Base-by-base conservation (phyloP, 2,113 vertebrate genomes). In the Osmerus mordax region DNA sequence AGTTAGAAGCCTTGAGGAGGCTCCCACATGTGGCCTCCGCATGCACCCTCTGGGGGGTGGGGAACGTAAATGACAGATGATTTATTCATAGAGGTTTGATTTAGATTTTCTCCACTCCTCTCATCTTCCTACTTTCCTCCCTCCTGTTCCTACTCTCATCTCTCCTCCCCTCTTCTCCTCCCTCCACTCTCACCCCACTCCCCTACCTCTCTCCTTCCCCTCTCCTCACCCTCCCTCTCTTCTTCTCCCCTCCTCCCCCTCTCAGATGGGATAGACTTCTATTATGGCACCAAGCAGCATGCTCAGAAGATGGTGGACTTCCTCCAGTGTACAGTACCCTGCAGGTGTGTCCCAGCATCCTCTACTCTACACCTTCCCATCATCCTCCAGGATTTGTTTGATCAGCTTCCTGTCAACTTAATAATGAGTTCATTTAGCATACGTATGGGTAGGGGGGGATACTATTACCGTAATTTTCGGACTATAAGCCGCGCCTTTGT, bases 221-320 rank as follows among this genome's bases (percentile, higher is more conserved):
- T 36, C 32, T 7, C 7, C 32, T 3, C 32, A 4, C 32, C 32
- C 32, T 36, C 32, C 32, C 32, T 36, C 32, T 7, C 32, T 36
- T 36, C 32, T 36, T 7, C 32, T 36, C 32, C 5, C 32, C 32
- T 36, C 32, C 2, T 70, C 83, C 73, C 79, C 78, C 70, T 84
- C 81, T 56, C 82, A 99, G 97, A 98, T 69, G 98, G 98, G 19
- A 90, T 99, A 84, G 97, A 99, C 92, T 99, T 99, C 78, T 99
- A 98, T 87, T 99, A 95, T 19, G 89, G 91, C 75, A 90, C 95
- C 72, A 99, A 98, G 88, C 97, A 99, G 58, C 94, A 98, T 0
- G 96, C 92, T 51, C 96, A 96, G 91, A 99, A 98, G 90, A 98
- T 99, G 96, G 92, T 96, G 3, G 98, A 99, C 67, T 99, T 99